Evolutionary conservation across 1,140 invertebrate species (phyloP).

Genomic region (Eumaeus atala): DNA sequence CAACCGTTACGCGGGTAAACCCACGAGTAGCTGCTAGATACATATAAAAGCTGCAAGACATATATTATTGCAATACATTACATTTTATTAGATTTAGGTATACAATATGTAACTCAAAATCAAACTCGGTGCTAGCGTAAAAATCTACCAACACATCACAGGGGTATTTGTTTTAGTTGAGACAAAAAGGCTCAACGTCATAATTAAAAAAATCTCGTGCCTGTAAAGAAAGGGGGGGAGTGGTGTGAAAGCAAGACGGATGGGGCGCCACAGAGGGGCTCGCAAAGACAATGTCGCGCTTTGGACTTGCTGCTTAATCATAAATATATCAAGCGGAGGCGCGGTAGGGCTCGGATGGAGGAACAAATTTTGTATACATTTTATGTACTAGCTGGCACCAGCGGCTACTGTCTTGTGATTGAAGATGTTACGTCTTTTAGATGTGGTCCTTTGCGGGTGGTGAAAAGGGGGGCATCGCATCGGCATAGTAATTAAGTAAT

Average conservation of each 20-base stretch:
- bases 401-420: no score
- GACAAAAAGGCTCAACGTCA: constrained; percentile 71
- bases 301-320: constrained; percentile 66
- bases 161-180: constrained; percentile 33
- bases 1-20: no score
- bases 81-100: no score
- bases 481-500: no score
- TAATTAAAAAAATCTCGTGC: constrained; percentile 74
- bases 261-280: constrained; percentile 62
- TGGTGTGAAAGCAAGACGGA: constrained; percentile 68
- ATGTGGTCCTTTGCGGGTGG: no score
- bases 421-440: neutral
- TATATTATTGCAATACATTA: no score
- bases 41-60: no score
- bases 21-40: no score
- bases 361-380: constrained; percentile 14
- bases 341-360: constrained; percentile 36
- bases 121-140: constrained; percentile 26
- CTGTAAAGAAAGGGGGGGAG: constrained; percentile 67
- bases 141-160: constrained; percentile 18
- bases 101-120: constrained; percentile 29
- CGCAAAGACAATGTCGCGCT: constrained; percentile 66
- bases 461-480: no score
- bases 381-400: neutral
- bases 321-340: constrained; percentile 70